Conservation (phyloP, 2,888 invertebrate species). For the Chymomyza fuscimana region DNA sequence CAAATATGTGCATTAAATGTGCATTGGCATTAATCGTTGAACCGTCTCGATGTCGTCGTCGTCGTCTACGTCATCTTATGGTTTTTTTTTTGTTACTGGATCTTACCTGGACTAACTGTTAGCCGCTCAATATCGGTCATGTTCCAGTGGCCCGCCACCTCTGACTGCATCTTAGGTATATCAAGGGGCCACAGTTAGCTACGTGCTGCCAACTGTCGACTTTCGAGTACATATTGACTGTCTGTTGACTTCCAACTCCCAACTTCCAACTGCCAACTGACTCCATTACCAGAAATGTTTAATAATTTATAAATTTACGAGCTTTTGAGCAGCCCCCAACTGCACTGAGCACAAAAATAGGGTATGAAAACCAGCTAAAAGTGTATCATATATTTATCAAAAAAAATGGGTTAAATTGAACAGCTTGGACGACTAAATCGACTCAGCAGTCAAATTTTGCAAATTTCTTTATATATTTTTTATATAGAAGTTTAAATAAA, state of each 20-base stretch:
- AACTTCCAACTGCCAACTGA: constrained; percentile 11
- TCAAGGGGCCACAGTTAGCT: constrained; percentile 41
- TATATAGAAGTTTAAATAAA: too few species aligned
- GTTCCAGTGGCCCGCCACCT: constrained; percentile 71
- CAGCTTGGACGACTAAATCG: too few species aligned
- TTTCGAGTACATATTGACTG: neutral
- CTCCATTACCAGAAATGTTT: constrained; percentile 50
- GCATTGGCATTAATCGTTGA: constrained; percentile 73
- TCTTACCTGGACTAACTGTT: constrained; percentile 57
- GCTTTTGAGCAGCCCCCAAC: neutral
- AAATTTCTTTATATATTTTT: too few species aligned
- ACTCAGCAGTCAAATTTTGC: too few species aligned
- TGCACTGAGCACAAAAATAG: neutral
- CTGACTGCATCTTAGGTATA: constrained; percentile 46
- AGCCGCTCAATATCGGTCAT: constrained; percentile 69
- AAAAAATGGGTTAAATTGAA: too few species aligned
- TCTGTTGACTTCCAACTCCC: neutral
- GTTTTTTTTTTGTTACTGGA: neutral
- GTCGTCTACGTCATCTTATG: neutral
- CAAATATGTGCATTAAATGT: constrained; percentile 65
- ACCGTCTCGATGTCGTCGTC: constrained; percentile 46
- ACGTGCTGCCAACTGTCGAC: constrained; percentile 23
- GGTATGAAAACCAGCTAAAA: neutral
- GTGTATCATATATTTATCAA: neutral
- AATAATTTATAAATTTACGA: constrained; percentile 68